Percentiles rank a stretch among this genome's conserved stretches.
Evolutionary conservation across 1,140 invertebrate genomes (phyloP).

Genomic region (Papilio polytes): DNA sequence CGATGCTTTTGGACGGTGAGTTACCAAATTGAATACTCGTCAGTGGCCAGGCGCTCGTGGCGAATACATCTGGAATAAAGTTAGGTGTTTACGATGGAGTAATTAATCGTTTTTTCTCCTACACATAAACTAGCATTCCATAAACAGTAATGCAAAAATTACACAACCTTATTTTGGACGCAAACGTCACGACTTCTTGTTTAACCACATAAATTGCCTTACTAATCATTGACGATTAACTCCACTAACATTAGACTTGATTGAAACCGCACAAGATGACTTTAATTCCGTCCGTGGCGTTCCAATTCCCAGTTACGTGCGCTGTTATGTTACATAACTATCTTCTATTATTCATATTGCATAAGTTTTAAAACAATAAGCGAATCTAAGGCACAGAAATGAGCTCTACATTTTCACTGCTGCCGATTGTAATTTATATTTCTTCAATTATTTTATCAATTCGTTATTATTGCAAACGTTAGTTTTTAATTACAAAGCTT

Average conservation of each 20-base stretch:
- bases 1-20: slow-evolving; percentile 80
- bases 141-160: background rate
- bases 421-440: background rate
- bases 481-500: background rate
- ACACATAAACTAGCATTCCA: background rate
- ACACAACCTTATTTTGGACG: background rate
- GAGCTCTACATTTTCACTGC: background rate
- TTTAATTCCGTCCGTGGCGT: background rate
- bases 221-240: slow-evolving; percentile 5
- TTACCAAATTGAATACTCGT: background rate
- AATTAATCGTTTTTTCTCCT: background rate
- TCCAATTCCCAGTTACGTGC: slow-evolving; percentile 17
- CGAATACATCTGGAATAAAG: background rate
- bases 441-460: background rate
- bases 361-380: slow-evolving; percentile 23
- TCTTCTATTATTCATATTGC: slow-evolving; percentile 19
- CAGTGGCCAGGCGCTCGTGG: background rate
- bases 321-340: slow-evolving; percentile 19
- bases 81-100: background rate
- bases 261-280: slow-evolving; percentile 18
- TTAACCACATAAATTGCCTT: background rate
- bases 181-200: slow-evolving; percentile 2
- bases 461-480: background rate
- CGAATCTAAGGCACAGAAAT: background rate
- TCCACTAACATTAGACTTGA: slow-evolving; percentile 17